Evolutionary conservation across 2,797 vertebrate species (phyloP).

Genomic region (Ambastaia sidthimunki): DNA sequence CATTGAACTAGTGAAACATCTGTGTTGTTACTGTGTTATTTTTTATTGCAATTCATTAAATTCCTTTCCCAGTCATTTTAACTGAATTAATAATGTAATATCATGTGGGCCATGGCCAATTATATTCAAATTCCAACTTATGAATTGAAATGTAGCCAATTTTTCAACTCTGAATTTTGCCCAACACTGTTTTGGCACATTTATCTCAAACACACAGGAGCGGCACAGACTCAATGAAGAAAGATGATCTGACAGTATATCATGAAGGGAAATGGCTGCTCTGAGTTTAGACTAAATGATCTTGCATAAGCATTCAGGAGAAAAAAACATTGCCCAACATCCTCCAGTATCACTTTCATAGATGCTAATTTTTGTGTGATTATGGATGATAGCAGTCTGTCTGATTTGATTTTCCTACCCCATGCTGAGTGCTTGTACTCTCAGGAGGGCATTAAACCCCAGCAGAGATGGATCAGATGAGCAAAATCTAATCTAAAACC

Average conservation of each 20-base stretch:
- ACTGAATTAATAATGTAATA: background rate
- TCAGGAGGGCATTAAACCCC: constrained; percentile 40
- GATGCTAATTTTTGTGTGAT: constrained; percentile 23
- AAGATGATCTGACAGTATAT: constrained; percentile 24
- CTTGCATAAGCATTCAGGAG: constrained; percentile 38
- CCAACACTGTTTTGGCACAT: constrained; percentile 1
- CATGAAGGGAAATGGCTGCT: constrained; percentile 1
- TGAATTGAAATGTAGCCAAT: background rate
- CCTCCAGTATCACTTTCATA: constrained; percentile 48
- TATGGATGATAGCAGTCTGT: constrained; percentile 40
- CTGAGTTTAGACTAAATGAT: constrained; percentile 33
- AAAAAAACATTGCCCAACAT: constrained; percentile 29
- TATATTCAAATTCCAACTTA: background rate
- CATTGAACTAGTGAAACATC: background rate
- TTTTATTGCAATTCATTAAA: background rate
- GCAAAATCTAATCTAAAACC: constrained; percentile 49
- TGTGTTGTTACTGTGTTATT: background rate
- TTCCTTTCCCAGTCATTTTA: background rate
- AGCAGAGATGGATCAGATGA: constrained; percentile 39
- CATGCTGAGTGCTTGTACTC: constrained; percentile 21
- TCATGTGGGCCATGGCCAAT: background rate
- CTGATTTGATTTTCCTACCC: constrained; percentile 47
- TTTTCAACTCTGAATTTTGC: background rate
- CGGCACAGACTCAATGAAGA: constrained; percentile 9
- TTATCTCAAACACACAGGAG: constrained; percentile 13